A percentile compares a stretch with the other conserved stretches of the same genome.
Evolutionary conservation across 1,140 invertebrate genomes (phyloP).

Genomic region (Cylas formicarius): DNA sequence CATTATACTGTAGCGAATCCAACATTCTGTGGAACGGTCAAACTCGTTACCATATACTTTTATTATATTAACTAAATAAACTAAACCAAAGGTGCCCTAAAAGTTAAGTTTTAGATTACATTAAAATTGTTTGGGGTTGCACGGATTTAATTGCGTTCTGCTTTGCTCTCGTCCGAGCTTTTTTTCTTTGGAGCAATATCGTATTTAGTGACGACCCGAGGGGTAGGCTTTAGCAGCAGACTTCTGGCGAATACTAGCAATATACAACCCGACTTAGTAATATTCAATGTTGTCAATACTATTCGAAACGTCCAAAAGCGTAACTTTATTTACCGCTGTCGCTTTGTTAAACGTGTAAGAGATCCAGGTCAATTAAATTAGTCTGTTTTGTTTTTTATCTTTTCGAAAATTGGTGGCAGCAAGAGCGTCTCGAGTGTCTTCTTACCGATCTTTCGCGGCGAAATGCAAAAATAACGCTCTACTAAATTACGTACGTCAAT

Average conservation of each 20-base stretch:
- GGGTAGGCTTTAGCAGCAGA: not conserved
- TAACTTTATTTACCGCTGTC: too few relatives aligned
- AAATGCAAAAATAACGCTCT: too few relatives aligned
- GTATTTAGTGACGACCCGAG: constrained; percentile 9
- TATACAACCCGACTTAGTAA: constrained; percentile 8
- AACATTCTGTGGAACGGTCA: constrained; percentile 11
- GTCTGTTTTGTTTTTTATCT: too few relatives aligned
- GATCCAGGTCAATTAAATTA: too few relatives aligned
- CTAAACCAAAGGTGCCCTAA: constrained; percentile 47
- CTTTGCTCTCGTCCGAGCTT: constrained; percentile 3
- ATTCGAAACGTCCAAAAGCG: constrained; percentile 21
- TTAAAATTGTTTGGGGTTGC: constrained; percentile 20
- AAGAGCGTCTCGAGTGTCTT: too few relatives aligned
- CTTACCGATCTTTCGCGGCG: too few relatives aligned
- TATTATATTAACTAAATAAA: constrained; percentile 35
- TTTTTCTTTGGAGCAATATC: constrained; percentile 9
- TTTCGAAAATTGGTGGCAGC: too few relatives aligned
- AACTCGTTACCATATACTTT: constrained; percentile 14
- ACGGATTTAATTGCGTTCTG: constrained; percentile 6
- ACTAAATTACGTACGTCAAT: too few relatives aligned
- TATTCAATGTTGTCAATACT: constrained; percentile 21
- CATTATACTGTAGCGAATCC: too few relatives aligned
- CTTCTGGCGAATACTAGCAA: constrained; percentile 6
- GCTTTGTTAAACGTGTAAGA: too few relatives aligned
- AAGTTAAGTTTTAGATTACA: constrained; percentile 41